Percentiles rank a stretch among this genome's conserved stretches.
Evolutionary conservation across 2,888 invertebrate genomes (phyloP).

Genomic region (Beris morrisii): DNA sequence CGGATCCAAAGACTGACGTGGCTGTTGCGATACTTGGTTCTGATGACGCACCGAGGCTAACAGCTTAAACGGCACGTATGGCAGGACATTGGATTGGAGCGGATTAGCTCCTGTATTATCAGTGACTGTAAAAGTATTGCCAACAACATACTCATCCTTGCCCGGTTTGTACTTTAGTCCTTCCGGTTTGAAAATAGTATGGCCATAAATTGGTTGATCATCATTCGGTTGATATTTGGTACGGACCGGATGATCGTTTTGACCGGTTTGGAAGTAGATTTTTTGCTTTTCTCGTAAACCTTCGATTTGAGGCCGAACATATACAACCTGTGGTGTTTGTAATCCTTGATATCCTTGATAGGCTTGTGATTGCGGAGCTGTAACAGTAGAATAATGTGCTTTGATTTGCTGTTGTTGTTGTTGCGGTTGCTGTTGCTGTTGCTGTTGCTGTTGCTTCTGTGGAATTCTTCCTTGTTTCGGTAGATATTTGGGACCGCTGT

Average conservation of each 20-base stretch:
- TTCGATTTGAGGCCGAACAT: slow-evolving; percentile 51
- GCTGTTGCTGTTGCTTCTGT: neutral
- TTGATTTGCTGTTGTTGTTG: neutral
- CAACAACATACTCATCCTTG: slow-evolving; percentile 30
- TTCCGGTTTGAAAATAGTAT: slow-evolving; percentile 21
- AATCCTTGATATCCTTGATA: slow-evolving; percentile 31
- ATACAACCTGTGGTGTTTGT: slow-evolving; percentile 30
- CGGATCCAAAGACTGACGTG: slow-evolving; percentile 52
- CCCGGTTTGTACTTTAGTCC: slow-evolving; percentile 25
- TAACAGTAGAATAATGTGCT: neutral
- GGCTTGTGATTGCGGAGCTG: neutral
- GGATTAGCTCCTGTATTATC: slow-evolving; percentile 44
- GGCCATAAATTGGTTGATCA: slow-evolving; percentile 29
- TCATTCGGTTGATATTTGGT: slow-evolving; percentile 10
- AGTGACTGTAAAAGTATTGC: slow-evolving; percentile 43
- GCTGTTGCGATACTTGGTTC: slow-evolving; percentile 49
- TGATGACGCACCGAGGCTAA: slow-evolving; percentile 71
- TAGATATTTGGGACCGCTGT: slow-evolving; percentile 11
- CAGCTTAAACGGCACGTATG: slow-evolving; percentile 65
- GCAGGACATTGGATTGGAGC: slow-evolving; percentile 41
- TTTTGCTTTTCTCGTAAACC: slow-evolving; percentile 57
- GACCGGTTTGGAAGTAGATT: slow-evolving; percentile 57
- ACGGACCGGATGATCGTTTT: slow-evolving; percentile 59
- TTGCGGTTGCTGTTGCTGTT: neutral
- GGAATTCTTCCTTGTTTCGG: neutral